phyloP scores from a whole-genome alignment of 2,113 vertebrate species.

The Chitala chitala region DNA sequence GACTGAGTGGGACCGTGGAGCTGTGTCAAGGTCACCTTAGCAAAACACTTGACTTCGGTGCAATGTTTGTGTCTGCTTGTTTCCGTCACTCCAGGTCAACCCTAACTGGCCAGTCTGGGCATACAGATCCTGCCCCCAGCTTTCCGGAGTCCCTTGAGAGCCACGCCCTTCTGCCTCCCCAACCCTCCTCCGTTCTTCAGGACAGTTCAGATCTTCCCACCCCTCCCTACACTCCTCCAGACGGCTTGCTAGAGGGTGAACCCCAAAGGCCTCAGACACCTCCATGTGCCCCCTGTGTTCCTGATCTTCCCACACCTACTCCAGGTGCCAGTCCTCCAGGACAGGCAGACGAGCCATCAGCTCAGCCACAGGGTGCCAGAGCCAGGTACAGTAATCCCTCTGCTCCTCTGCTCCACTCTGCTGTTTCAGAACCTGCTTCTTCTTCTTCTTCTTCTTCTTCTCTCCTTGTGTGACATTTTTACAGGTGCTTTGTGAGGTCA shows the following conservation, averaged over 20 bases:
- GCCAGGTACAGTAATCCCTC: conserved; percentile 15
- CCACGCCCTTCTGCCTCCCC: conserved; percentile 29
- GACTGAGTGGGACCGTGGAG: too few relatives aligned
- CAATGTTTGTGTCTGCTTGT: conserved; percentile 27
- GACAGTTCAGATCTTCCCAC: conserved; percentile 48
- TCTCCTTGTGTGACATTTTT: not conserved
- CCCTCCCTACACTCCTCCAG: conserved; percentile 48
- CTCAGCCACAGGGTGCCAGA: conserved; percentile 30
- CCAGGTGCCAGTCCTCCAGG: too few relatives aligned
- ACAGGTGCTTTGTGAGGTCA: too few relatives aligned
- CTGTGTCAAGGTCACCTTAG: too few relatives aligned
- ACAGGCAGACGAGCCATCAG: conserved; percentile 27
- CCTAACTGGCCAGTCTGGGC: conserved; percentile 44
- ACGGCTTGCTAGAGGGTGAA: conserved; percentile 17
- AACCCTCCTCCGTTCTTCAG: conserved; percentile 42
- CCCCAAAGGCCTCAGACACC: conserved; percentile 12
- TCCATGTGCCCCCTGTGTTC: conserved; percentile 26
- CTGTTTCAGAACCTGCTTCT: not conserved
- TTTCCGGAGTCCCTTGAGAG: conserved; percentile 38
- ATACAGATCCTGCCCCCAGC: conserved; percentile 31
- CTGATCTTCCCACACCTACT: conserved; percentile 16
- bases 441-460: not conserved
- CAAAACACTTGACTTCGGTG: not conserved
- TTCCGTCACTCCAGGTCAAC: conserved; percentile 49
- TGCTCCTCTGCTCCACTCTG: not conserved